These are phyloP conservation scores for Nematostella vectensis DNA, from an alignment of 92 coral and sea anemone species.

Conservation along the genomic window DNA sequence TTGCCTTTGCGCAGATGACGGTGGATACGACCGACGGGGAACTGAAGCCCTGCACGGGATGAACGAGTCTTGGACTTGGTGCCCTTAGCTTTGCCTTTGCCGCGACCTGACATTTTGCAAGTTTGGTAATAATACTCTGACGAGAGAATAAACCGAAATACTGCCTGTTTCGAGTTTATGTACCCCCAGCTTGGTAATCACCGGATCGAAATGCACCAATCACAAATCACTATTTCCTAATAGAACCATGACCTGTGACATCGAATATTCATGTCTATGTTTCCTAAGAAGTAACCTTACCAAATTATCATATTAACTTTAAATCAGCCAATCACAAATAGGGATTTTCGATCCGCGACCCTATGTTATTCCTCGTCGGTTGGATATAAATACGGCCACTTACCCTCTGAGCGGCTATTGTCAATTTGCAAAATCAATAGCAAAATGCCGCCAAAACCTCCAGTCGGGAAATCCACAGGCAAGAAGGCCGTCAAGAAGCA, in stretches of 20 bases:
- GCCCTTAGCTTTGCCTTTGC: too few species aligned
- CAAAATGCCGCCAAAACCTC: slow-evolving; percentile 30
- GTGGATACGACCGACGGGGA: too few species aligned
- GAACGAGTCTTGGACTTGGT: too few species aligned
- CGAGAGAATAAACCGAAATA: background rate
- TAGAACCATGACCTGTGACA: too few species aligned
- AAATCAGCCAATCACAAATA: background rate
- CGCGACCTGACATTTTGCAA: background rate
- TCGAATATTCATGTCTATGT: too few species aligned
- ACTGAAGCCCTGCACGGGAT: too few species aligned
- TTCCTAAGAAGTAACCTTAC: too few species aligned
- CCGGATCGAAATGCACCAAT: background rate
- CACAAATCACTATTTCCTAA: too few species aligned
- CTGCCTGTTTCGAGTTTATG: background rate
- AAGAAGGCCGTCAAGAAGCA: too few species aligned
- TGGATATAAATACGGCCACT: background rate
- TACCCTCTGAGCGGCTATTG: background rate
- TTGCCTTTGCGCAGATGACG: too few species aligned
- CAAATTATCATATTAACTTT: too few species aligned
- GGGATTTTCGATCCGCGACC: background rate
- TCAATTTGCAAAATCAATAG: background rate
- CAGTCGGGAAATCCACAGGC: too few species aligned
- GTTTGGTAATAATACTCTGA: background rate
- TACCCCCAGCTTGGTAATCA: background rate
- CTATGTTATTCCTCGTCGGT: background rate